A percentile compares a stretch with the other conserved stretches of the same genome.
phyloP scores from a whole-genome alignment of 2,113 vertebrate genomes.

The Dipodomys spectabilis region DNA sequence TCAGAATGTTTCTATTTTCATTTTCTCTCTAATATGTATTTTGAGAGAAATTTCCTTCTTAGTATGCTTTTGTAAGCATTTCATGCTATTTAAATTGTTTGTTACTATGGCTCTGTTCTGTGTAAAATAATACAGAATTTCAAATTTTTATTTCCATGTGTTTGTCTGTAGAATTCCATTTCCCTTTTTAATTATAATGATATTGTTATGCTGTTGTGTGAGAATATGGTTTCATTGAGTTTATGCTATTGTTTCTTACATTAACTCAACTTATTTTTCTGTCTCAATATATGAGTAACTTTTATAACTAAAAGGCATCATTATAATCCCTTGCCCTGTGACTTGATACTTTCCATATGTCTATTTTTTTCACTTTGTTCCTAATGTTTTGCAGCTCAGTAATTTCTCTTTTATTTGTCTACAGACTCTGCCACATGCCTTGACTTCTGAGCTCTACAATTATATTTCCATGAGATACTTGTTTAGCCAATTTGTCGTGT shows the following conservation, averaged over 20 bases:
- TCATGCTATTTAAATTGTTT: constrained; percentile 26
- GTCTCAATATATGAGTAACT: constrained; percentile 16
- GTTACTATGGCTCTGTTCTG: neutral
- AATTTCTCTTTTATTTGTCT: constrained; percentile 9
- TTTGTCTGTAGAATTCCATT: constrained; percentile 40
- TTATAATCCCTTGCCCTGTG: neutral
- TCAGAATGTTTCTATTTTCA: neutral
- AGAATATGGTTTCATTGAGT: constrained; percentile 44
- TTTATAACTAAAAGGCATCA: constrained; percentile 9
- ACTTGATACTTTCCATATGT: neutral
- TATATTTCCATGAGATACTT: neutral
- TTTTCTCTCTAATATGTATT: constrained; percentile 30
- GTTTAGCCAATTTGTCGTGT: neutral
- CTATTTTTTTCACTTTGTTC: neutral
- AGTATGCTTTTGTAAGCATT: neutral
- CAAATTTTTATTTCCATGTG: constrained; percentile 21
- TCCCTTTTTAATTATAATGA: constrained; percentile 30
- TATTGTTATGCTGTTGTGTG: constrained; percentile 8
- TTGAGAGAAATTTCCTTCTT: constrained; percentile 2
- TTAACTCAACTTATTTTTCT: constrained; percentile 35
- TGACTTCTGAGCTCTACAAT: neutral
- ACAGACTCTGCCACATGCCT: neutral
- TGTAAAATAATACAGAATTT: constrained; percentile 10
- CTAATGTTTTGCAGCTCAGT: neutral
- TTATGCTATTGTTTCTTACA: constrained; percentile 45